Base-by-base conservation (phyloP, 2,113 vertebrate species). In the Zosterops borbonicus region DNA sequence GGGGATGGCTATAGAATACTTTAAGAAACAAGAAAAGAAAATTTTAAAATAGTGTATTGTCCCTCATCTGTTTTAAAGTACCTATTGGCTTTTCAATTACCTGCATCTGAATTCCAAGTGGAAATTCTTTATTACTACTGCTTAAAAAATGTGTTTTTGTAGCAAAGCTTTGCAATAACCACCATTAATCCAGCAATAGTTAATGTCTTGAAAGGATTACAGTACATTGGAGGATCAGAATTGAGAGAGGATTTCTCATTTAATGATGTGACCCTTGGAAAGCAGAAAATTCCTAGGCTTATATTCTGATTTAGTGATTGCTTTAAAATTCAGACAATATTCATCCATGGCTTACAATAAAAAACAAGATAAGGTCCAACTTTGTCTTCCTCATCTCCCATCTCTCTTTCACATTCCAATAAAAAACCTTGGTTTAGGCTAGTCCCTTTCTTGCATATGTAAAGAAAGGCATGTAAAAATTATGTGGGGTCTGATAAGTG, bases 161-260 rank as follows among this genome's bases (percentile, higher is more conserved):
- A 83, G 19, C 39, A 85, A 81, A 78, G 2, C 13, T 78, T 86
- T 87, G 23, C 25, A 39, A 9, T 83, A 94, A 84, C 46, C 64
- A 33, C 21, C 49, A 65, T 90, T 82, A 94, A 91, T 94, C 39
- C 49, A 90, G 59, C 47, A 82, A 83, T 47, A 81, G 71, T 90
- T 95, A 86, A 69, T 73, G 31, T 78, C 25, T 81, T 91, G 52
- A 93, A 92, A 83, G 31, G 41, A 75, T 95, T 94, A 83, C 10
- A 89, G 23, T 81, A 47, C 19, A 47, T 60, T 75, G 44, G 60
- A 93, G 81, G 25, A 83, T 59, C 41, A 94, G 59, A 96, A 97
- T 81, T 83, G 87, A 83, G 29, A 77, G 12, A 86, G 22, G 23
- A 89, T 95, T 96, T 96, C 65, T 95, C 42, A 78, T 63, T 90